Evolutionary conservation across 2,888 invertebrate genomes (phyloP).

Genomic region (Chrysodeixis includens): DNA sequence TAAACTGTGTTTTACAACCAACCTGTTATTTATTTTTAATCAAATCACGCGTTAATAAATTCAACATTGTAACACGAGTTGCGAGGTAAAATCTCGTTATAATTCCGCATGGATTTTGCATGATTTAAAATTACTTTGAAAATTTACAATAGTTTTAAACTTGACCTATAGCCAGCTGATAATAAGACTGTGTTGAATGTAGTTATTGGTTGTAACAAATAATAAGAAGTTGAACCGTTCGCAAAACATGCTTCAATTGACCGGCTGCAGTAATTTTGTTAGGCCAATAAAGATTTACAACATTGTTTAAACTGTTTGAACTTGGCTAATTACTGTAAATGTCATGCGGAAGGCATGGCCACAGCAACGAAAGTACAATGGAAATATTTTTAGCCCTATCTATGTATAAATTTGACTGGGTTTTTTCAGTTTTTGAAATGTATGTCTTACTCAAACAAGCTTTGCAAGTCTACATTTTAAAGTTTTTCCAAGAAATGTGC

Average conservation of each 20-base stretch:
- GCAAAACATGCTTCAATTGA: constrained; percentile 10
- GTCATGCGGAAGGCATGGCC: background rate
- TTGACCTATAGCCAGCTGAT: background rate
- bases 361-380: background rate
- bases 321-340: constrained; percentile 1
- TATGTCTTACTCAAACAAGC: background rate
- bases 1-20: constrained; percentile 83
- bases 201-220: constrained; percentile 11
- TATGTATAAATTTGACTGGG: background rate
- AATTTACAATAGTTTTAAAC: background rate
- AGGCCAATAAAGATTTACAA: constrained; percentile 30
- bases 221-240: constrained; percentile 23
- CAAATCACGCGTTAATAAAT: constrained; percentile 69
- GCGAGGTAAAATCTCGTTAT: constrained; percentile 23
- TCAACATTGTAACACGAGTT: constrained; percentile 65
- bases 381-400: background rate
- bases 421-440: background rate
- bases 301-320: constrained; percentile 19
- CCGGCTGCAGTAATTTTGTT: constrained; percentile 10
- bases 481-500: constrained; percentile 17
- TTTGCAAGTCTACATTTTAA: background rate
- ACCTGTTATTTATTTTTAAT: constrained; percentile 77
- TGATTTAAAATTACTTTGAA: background rate
- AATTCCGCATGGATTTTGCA: background rate
- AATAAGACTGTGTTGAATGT: background rate